Percentiles rank a stretch among this genome's conserved stretches.
Evolutionary conservation across 2,888 invertebrate genomes (phyloP).

Genomic region (Pristionchus maxplancki): DNA sequence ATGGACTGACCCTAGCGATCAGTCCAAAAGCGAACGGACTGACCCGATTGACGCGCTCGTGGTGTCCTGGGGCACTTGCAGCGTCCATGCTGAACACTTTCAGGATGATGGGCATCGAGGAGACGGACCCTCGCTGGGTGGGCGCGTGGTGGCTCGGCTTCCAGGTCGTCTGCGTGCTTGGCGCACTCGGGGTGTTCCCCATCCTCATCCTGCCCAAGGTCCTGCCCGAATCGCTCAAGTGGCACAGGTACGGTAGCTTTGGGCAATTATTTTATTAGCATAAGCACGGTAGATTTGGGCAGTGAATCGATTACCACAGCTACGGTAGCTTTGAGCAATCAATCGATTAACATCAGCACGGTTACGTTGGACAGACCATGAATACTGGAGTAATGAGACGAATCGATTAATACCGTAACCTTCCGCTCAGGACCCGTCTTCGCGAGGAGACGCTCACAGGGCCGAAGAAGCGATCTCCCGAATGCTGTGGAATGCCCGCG

Average conservation of each 20-base stretch:
- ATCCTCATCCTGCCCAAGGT: constrained; percentile 86
- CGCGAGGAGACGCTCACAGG: constrained; percentile 72
- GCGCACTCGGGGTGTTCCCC: constrained; percentile 85
- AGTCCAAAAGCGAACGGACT: too few species aligned
- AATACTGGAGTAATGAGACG: too few species aligned
- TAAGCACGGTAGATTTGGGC: too few species aligned
- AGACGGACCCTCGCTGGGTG: constrained; percentile 83
- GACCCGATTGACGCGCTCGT: too few species aligned
- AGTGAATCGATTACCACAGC: too few species aligned
- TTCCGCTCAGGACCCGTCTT: constrained; percentile 65
- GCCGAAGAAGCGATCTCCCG: constrained; percentile 72
- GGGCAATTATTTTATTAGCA: too few species aligned
- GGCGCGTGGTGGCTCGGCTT: constrained; percentile 92
- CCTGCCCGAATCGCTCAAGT: constrained; percentile 81
- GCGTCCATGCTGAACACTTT: background rate
- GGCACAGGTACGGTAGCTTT: constrained; percentile 66
- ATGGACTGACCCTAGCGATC: too few species aligned
- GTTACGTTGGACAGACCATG: too few species aligned
- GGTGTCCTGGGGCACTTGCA: too few species aligned
- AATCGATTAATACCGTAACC: background rate
- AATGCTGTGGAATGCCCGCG: constrained; percentile 76
- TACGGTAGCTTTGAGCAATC: too few species aligned
- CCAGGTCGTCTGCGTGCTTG: constrained; percentile 68
- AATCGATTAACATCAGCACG: too few species aligned
- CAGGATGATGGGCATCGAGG: constrained; percentile 68